Percentiles rank a stretch among this genome's conserved stretches.
Conservation (phyloP, 2,113 vertebrate genomes). For the Oryctolagus cuniculus region DNA sequence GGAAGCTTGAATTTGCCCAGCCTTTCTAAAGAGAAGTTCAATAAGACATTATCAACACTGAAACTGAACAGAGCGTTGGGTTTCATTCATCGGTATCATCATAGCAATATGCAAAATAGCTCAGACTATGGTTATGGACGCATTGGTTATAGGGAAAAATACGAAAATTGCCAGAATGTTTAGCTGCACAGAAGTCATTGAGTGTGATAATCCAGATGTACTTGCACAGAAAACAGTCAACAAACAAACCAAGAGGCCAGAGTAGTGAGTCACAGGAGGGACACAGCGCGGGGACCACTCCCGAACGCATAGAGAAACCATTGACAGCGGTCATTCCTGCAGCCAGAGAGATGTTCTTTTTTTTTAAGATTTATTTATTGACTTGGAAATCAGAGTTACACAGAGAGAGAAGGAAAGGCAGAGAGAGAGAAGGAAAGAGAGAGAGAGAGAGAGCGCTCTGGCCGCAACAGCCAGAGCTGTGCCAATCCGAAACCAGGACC, state of each 20-base stretch:
- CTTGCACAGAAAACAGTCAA: rapidly evolving
- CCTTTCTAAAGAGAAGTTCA: background rate
- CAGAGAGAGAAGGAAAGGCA: too few species aligned
- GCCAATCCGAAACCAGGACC: too few species aligned
- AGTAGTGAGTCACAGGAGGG: background rate
- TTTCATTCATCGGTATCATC: background rate
- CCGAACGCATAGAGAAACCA: background rate
- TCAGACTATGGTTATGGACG: background rate
- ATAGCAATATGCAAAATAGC: background rate
- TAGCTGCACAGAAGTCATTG: background rate
- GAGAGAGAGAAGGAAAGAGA: too few species aligned
- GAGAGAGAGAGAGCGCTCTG: too few species aligned
- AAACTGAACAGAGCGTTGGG: background rate
- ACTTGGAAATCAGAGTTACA: too few species aligned
- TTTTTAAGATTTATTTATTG: too few species aligned
- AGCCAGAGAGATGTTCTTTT: background rate
- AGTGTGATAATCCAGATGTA: background rate
- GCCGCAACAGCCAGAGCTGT: too few species aligned
- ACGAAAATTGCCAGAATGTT: background rate
- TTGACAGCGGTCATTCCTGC: background rate
- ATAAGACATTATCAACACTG: background rate
- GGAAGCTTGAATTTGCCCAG: background rate
- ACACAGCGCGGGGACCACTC: rapidly evolving
- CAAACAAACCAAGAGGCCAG: background rate
- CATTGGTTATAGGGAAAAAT: rapidly evolving